These are phyloP conservation scores for Porites rus DNA, from an alignment of 92 coral and sea anemone genomes.

Conservation along the genomic window DNA sequence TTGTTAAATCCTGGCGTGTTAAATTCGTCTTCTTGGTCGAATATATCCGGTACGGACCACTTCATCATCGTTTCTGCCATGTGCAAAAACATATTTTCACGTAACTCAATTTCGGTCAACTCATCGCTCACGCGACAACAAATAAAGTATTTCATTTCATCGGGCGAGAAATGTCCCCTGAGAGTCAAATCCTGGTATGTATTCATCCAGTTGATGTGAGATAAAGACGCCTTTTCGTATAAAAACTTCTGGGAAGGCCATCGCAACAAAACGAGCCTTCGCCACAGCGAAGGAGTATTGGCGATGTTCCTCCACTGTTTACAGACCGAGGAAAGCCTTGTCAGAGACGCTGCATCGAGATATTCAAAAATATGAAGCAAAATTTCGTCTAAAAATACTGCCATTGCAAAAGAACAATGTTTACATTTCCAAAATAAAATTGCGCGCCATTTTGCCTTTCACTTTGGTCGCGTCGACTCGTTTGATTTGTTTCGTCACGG, in stretches of 20 bases:
- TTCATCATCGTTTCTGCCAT: slow-evolving; percentile 84
- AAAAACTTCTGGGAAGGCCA: slow-evolving; percentile 95
- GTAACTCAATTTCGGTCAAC: slow-evolving; percentile 79
- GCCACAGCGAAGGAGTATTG: slow-evolving; percentile 82
- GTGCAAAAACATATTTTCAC: slow-evolving; percentile 83
- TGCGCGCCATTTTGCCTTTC: slow-evolving; percentile 45
- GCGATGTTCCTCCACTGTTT: slow-evolving; percentile 88
- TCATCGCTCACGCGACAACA: slow-evolving; percentile 83
- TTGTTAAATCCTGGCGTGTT: slow-evolving; percentile 79
- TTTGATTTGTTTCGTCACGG: slow-evolving; percentile 51
- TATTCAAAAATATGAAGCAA: slow-evolving; percentile 90
- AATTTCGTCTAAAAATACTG: slow-evolving; percentile 89
- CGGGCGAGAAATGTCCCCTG: slow-evolving; percentile 91
- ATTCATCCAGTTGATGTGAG: slow-evolving; percentile 82
- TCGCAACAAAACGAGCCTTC: slow-evolving; percentile 76
- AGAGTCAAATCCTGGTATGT: slow-evolving; percentile 84
- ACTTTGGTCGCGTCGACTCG: not conserved
- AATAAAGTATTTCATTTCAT: slow-evolving; percentile 94
- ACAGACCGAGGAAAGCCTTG: slow-evolving; percentile 75
- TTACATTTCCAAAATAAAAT: slow-evolving; percentile 33
- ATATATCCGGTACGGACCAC: slow-evolving; percentile 83
- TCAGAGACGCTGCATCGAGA: slow-evolving; percentile 75
- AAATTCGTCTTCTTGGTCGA: slow-evolving; percentile 82
- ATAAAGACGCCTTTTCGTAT: slow-evolving; percentile 74
- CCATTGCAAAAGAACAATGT: slow-evolving; percentile 46